Conservation (phyloP, 2,888 invertebrate genomes). For the Shargacucullia verbasci region DNA sequence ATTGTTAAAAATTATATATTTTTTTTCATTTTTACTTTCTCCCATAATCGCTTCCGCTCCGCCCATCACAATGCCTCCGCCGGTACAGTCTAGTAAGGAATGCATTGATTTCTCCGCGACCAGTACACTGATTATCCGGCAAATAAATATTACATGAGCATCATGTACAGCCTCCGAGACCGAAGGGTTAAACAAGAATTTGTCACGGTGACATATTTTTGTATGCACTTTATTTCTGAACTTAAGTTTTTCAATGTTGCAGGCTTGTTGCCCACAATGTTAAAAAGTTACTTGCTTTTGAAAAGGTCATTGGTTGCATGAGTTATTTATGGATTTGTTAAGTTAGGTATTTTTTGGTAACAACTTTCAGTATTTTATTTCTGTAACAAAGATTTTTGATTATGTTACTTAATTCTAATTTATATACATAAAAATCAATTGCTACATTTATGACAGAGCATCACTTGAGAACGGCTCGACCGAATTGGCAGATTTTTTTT, state of each 20-base stretch:
- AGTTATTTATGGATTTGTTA: too few species aligned
- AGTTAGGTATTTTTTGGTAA: too few species aligned
- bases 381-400: too few species aligned
- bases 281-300: not conserved
- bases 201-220: constrained; percentile 31
- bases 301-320: not conserved
- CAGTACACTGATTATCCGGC: constrained; percentile 62
- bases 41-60: constrained; percentile 11
- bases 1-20: too few species aligned
- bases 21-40: too few species aligned
- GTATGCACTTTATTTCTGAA: constrained; percentile 7
- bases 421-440: too few species aligned
- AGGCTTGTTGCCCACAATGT: not conserved
- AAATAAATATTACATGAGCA: constrained; percentile 76
- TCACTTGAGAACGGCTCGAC: too few species aligned
- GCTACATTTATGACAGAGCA: too few species aligned
- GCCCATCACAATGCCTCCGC: constrained; percentile 12
- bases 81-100: constrained; percentile 55
- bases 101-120: constrained; percentile 68
- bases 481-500: too few species aligned
- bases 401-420: too few species aligned
- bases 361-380: too few species aligned
- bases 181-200: constrained; percentile 39
- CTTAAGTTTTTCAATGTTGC: constrained; percentile 1
- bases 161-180: constrained; percentile 23